Evolutionary conservation across 1,140 invertebrate genomes (phyloP).

Genomic region (Amphibalanus amphitrite): DNA sequence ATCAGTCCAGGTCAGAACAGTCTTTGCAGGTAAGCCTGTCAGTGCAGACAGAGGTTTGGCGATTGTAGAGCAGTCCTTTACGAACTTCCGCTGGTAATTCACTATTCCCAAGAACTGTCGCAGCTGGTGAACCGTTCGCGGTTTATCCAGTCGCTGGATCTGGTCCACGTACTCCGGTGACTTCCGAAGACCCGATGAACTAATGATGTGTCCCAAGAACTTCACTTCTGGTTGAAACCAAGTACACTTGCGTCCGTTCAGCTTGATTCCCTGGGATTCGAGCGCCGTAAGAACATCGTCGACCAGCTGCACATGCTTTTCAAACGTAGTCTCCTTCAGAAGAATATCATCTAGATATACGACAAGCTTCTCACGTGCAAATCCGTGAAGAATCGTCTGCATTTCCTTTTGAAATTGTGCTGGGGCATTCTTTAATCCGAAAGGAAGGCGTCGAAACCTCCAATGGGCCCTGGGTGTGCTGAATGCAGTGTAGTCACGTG

Average conservation of each 20-base stretch:
- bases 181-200: too few relatives aligned
- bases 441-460: background rate
- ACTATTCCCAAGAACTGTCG: background rate
- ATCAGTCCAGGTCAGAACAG: background rate
- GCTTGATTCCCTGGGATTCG: too few relatives aligned
- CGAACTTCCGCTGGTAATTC: background rate
- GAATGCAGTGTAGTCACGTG: constrained; percentile 3
- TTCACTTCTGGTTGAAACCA: too few relatives aligned
- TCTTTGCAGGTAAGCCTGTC: background rate
- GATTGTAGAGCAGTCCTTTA: background rate
- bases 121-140: too few relatives aligned
- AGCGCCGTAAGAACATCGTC: too few relatives aligned
- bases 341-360: constrained; percentile 7
- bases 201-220: too few relatives aligned
- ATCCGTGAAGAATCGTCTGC: constrained; percentile 4
- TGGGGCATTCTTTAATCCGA: constrained; percentile 6
- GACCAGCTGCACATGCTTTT: too few relatives aligned
- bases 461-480: background rate
- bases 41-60: background rate
- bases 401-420: constrained; percentile 3
- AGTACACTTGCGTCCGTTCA: too few relatives aligned
- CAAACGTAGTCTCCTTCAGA: background rate
- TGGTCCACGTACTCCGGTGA: too few relatives aligned
- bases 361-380: constrained; percentile 4
- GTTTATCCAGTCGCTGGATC: too few relatives aligned